phyloP scores from a whole-genome alignment of 1,140 invertebrate genomes.

The Stegodyphus dumicola region DNA sequence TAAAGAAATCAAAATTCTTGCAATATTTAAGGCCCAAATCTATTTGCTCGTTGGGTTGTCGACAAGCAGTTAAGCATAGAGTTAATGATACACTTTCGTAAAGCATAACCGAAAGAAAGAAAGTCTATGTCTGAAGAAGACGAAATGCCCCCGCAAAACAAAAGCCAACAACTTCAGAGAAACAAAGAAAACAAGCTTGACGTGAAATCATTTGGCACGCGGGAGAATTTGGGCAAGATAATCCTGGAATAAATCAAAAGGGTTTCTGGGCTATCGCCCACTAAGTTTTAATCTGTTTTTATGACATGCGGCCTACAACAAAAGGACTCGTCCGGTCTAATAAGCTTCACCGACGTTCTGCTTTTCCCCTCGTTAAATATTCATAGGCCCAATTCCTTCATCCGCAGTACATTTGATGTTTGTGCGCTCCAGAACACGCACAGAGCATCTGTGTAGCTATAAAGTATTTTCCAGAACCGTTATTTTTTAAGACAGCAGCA shows the following conservation, averaged over 20 bases:
- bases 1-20: too few species aligned
- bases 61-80: too few species aligned
- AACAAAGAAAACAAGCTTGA: not conserved
- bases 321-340: slow-evolving; percentile 46
- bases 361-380: slow-evolving; percentile 43
- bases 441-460: slow-evolving; percentile 38
- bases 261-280: slow-evolving; percentile 35
- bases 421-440: slow-evolving; percentile 8
- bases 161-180: too few species aligned
- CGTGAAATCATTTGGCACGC: slow-evolving; percentile 26
- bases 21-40: too few species aligned
- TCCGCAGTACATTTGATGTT: not conserved
- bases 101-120: too few species aligned
- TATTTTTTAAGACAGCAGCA: slow-evolving; percentile 54
- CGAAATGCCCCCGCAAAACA: too few species aligned
- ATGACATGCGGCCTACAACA: slow-evolving; percentile 35
- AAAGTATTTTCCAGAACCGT: slow-evolving; percentile 47
- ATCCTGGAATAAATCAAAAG: slow-evolving; percentile 41
- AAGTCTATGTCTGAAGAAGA: too few species aligned
- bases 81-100: too few species aligned
- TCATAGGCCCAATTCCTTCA: slow-evolving; percentile 46
- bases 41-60: too few species aligned
- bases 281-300: slow-evolving; percentile 51
- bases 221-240: slow-evolving; percentile 17
- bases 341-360: slow-evolving; percentile 22